phyloP scores from a whole-genome alignment of 2,888 invertebrate genomes.

The Sycophila texana region DNA sequence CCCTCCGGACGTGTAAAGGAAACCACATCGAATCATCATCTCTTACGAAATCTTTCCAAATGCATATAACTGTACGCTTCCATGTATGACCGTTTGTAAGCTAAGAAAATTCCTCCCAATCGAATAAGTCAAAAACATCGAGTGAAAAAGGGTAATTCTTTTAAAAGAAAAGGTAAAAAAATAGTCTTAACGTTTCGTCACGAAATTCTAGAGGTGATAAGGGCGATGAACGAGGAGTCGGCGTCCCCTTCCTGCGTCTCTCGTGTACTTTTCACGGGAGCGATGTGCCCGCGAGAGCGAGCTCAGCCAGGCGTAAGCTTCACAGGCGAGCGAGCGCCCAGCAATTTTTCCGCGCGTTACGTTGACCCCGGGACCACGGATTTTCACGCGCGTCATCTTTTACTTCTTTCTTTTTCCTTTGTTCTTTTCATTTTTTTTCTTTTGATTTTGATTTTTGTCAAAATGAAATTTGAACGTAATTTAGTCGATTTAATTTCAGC shows the following conservation, averaged over 20 bases:
- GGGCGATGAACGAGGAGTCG: not conserved
- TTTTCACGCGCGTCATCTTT: too few relatives aligned
- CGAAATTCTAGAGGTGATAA: not conserved
- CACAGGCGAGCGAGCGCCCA: conserved; percentile 4
- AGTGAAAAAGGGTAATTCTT: too few relatives aligned
- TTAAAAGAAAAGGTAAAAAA: not conserved
- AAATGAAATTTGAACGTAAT: too few relatives aligned
- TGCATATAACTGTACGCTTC: not conserved
- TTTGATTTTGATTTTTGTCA: too few relatives aligned
- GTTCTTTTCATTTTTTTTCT: too few relatives aligned
- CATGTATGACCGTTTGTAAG: too few relatives aligned
- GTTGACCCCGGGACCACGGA: not conserved
- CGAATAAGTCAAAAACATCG: not conserved
- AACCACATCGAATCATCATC: not conserved
- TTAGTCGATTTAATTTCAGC: too few relatives aligned
- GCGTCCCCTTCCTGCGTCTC: not conserved
- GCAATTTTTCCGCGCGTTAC: conserved; percentile 22
- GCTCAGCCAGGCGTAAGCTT: conserved; percentile 7
- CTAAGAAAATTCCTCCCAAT: not conserved
- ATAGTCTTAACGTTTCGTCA: not conserved
- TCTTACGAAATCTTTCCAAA: not conserved
- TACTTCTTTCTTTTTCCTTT: too few relatives aligned
- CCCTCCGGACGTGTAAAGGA: too few relatives aligned
- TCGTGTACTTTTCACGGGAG: not conserved
- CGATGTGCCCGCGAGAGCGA: not conserved